A percentile compares a stretch with the other conserved stretches of the same genome.
These are phyloP conservation scores for Caenorhabditis imperialis DNA, from an alignment of 2,888 invertebrate species.

Conservation along the genomic window DNA sequence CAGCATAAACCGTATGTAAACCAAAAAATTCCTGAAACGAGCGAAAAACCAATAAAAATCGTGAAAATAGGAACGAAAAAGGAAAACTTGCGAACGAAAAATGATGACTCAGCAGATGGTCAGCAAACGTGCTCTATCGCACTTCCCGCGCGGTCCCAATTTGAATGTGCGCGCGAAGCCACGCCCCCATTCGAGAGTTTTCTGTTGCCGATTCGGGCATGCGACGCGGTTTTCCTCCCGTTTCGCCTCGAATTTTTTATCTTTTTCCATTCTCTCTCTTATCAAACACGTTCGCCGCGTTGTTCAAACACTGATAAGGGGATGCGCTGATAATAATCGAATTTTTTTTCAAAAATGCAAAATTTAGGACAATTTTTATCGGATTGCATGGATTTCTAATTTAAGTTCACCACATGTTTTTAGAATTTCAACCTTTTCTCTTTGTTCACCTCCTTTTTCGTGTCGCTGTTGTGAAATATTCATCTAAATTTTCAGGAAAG, in stretches of 20 bases:
- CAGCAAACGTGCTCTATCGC: constrained; percentile 46
- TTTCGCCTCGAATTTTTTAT: constrained; percentile 30
- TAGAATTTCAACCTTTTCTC: too few species aligned
- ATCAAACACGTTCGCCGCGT: constrained; percentile 38
- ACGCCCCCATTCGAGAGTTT: constrained; percentile 53
- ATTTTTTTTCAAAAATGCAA: constrained; percentile 3
- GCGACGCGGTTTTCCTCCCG: constrained; percentile 7
- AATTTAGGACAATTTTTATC: too few species aligned
- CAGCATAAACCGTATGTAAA: neutral
- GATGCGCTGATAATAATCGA: too few species aligned
- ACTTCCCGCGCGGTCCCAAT: constrained; percentile 54
- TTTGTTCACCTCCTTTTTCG: too few species aligned
- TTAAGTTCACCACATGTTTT: too few species aligned
- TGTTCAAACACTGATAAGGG: constrained; percentile 37
- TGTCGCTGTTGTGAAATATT: too few species aligned
- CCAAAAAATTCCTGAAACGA: neutral
- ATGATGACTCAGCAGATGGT: constrained; percentile 14
- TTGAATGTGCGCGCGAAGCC: constrained; percentile 54
- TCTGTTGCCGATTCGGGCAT: constrained; percentile 21
- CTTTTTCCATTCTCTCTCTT: constrained; percentile 28
- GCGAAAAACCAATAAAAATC: neutral
- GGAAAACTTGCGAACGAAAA: neutral
- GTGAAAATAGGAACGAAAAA: constrained; percentile 1
- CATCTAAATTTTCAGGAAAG: too few species aligned
- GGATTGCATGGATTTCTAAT: too few species aligned